Base-by-base conservation (phyloP, 2,888 invertebrate genomes). In the Nomada ruficornis region DNA sequence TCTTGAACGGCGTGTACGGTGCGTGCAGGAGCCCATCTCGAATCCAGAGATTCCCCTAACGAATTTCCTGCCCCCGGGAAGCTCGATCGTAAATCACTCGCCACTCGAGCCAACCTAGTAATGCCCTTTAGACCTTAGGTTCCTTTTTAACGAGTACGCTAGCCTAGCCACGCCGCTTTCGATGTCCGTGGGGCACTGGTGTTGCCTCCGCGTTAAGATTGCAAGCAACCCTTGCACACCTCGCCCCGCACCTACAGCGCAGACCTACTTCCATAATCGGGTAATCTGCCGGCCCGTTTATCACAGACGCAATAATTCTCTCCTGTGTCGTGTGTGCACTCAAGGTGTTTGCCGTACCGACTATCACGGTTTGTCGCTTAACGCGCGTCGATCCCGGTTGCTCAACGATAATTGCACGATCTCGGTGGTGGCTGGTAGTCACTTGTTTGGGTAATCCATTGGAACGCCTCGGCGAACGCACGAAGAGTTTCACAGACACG, bases 11-110 rank as follows among this genome's bases (percentile, higher is more conserved):
- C 77, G 83, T 78, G 80, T 75, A 82, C 86, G 86, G 90, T 91
- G 92, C 92, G 92, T 91, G 92, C 90, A 86, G 87, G 86, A 91
- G 90, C 88, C 90, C 90, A 91, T 91, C 92, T 91, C 88, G 90
- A 89, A 91, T 89, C 90, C 82, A 81, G 86, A 90, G 91, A 90
- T 91, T 91, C 90, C 91, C 91, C 91, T 91, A 91, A 91, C 91
- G 91, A 91, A 91, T 91, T 91, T 91, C 91, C 91, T 92, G 91
- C 86, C 90, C 88, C 83, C 87, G 88, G 90, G 89, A 89, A 90
- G 90, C 89, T 86, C 85, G 87, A 86, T 89, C 91, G 92, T 91
- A 91, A 91, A 91, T 91, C 91, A 91, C 91, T 85, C 85, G 88
- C 84, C 88, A 88, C 87, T 81, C 82, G 80, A 82, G 86, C 77